Evolutionary conservation across 2,888 invertebrate genomes (phyloP), one percentile per base, ranked within the genome.

Genomic region (Chrysolina oricalcia): DNA sequence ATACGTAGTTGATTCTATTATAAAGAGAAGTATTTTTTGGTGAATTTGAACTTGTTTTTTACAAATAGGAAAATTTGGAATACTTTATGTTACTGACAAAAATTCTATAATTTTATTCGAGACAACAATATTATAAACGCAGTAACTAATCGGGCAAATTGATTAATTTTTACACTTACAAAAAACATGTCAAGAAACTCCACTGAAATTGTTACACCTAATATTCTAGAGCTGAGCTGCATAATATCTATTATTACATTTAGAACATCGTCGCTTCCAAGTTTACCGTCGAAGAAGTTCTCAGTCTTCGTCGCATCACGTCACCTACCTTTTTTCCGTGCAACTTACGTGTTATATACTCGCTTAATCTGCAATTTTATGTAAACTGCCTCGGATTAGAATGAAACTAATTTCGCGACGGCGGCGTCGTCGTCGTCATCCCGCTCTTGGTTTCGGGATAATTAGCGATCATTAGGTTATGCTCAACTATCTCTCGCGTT

Each of bases 401-500:
- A 77, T 64, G 67, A 81, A 79, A 82, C 82, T 83, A 83, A 82
- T 81, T 83, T 83, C 80, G 83, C 80, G 80, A 82, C 76, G 76
- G 72, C 76, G 76, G 78, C 81, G 80, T 81, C 81, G 78, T 80
- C 77, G 73, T 46, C 56, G 19, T 56, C 56, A 6, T 23, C 21
- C 19, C 56, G 59, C 17, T 17, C 27, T 59, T 72, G 78, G 81
- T 81, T 82, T 80, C 79, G 75, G 78, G 78, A 81, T 85, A 85
- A 85, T 85, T 85, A 85, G 83, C 80, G 83, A 84, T 85, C 85
- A 84, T 85, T 85, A 84, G 81, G 85, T 83, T 82, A 83, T 79
- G 82, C 81, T 80, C 80, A 78, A 81, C 79, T 81, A 82, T 67
- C 53, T 83, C 83, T 81, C 74, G 75, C 78, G 76, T 79, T 80